Percentiles rank a stretch among this genome's conserved stretches.
These are phyloP conservation scores for Artibeus jamaicensis DNA, from an alignment of 2,797 vertebrate genomes.

Conservation along the genomic window DNA sequence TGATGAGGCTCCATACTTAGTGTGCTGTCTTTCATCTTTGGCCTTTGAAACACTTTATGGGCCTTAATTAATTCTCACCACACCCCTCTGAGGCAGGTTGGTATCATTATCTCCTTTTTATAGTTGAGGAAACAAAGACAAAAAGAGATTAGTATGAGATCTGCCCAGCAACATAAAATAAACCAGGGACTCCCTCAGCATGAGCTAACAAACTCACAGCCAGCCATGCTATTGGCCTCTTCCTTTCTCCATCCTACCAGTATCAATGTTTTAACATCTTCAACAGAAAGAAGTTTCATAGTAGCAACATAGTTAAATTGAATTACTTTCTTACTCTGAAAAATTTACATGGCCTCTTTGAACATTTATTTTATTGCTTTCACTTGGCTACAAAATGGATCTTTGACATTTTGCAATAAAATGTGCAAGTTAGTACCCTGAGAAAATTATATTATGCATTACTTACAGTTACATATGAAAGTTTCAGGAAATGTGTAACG, in stretches of 20 bases:
- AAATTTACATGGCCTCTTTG: not conserved
- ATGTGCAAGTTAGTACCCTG: not conserved
- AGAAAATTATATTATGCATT: not conserved
- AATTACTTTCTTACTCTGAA: conserved; percentile 33
- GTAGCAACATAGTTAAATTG: not conserved
- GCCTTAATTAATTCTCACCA: conserved; percentile 62
- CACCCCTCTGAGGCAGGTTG: conserved; percentile 24
- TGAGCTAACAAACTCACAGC: not conserved
- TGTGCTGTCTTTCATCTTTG: conserved; percentile 47
- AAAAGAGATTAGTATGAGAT: conserved; percentile 48
- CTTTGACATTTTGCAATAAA: conserved; percentile 32
- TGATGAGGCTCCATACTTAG: conserved; percentile 4
- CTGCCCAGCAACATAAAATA: conserved; percentile 1
- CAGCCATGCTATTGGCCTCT: not conserved
- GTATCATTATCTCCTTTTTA: conserved; percentile 43
- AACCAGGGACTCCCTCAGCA: not conserved
- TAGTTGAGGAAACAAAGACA: conserved; percentile 47
- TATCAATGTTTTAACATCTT: not conserved
- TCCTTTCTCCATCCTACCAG: not conserved
- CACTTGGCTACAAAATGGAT: not conserved
- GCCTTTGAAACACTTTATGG: conserved; percentile 47
- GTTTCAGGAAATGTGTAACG: not conserved
- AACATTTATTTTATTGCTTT: conserved; percentile 5
- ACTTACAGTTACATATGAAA: conserved; percentile 15
- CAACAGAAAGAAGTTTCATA: not conserved